Evolutionary conservation across 2,113 vertebrate species (phyloP), one percentile per base, ranked within the genome.

Genomic region (Crotalus viridis): DNA sequence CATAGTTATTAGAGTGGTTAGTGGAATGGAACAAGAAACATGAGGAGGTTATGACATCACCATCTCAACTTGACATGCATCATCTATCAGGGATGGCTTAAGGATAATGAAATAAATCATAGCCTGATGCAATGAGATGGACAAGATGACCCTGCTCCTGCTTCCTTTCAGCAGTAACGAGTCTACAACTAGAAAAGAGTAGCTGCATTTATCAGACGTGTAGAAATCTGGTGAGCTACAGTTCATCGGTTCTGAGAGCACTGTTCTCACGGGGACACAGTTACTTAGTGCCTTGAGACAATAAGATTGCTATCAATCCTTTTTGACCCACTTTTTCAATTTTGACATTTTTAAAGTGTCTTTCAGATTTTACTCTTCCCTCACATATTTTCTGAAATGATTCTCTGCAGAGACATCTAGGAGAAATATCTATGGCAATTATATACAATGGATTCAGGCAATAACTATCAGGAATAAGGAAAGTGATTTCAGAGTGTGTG

Each of bases 21-120:
- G 74, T 90, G 7, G 57, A 89, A 90, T 87, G 91, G 91, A 92
- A 91, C 88, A 90, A 74, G 93, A 64, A 91, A 91, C 93, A 87
- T 87, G 91, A 90, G 93, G 74, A 92, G 91, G 93, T 89, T 74
- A 59, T 90, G 91, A 90, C 92, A 93, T 93, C 92, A 93, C 92
- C 88, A 93, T 64, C 88, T 92, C 90, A 92, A 93, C 85, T 91
- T 93, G 94, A 89, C 92, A 91, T 86, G 87, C 74, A 51, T 90
- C 87, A 87, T 91, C 90, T 87, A 93, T 91, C 92, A 93, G 92
- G 57, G 92, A 87, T 87, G 87, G 92, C 87, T 87, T 93, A 93
- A 87, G 90, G 87, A 91, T 92, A 87, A 89, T 86, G 88, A 93
- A 94, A 94, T 94, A 64, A 86, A 91, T 93, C 90, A 89, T 89